Conservation (phyloP, 2,797 vertebrate species). For the Fratercula arctica region DNA sequence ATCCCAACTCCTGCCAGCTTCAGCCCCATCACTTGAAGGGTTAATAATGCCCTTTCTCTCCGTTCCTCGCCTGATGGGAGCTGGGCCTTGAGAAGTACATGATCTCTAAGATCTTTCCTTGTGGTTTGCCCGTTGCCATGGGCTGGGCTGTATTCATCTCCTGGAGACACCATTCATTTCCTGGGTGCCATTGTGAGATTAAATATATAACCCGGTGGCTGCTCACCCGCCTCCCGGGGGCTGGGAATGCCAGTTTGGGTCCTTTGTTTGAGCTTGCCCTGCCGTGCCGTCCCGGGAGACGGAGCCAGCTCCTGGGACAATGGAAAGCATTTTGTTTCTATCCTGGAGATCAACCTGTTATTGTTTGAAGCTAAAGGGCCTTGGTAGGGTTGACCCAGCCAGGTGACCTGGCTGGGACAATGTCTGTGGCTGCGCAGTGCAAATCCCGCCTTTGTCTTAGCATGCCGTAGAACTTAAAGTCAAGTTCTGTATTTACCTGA, state of each 20-base stretch:
- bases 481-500: neutral
- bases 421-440: neutral
- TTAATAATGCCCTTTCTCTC: neutral
- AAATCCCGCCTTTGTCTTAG: neutral
- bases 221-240: neutral
- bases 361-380: slow-evolving; percentile 31
- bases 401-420: slow-evolving; percentile 44
- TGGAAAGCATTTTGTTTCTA: slow-evolving; percentile 19
- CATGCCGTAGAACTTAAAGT: neutral
- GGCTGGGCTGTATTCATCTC: slow-evolving; percentile 20
- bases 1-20: neutral
- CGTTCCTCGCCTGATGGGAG: neutral
- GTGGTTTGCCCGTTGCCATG: slow-evolving; percentile 51
- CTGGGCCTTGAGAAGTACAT: neutral
- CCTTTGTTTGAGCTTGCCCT: slow-evolving; percentile 70
- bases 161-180: slow-evolving; percentile 48
- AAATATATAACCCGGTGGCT: slow-evolving; percentile 43
- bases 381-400: slow-evolving; percentile 13
- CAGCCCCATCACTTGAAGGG: neutral
- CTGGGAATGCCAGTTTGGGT: neutral
- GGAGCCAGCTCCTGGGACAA: slow-evolving; percentile 60
- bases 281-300: slow-evolving; percentile 56
- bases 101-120: neutral
- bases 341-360: slow-evolving; percentile 5
- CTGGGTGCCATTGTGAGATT: slow-evolving; percentile 57